Evolutionary conservation across 2,113 vertebrate species (phyloP), one percentile per base, ranked within the genome.

Genomic region (Anoplopoma fimbria): DNA sequence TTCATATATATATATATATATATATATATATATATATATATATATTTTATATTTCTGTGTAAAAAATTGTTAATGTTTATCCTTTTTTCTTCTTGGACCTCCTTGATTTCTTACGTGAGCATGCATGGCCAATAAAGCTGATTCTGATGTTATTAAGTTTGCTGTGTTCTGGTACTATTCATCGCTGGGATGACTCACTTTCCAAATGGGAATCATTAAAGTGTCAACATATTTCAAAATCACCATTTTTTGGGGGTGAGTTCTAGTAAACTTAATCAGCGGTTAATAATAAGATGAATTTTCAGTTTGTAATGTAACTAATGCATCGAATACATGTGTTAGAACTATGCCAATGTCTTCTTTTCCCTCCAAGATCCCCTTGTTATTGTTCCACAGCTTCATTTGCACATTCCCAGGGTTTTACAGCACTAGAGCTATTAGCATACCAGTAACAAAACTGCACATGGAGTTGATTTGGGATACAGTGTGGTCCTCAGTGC

Each of bases 401-500:
- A 33, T 38, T 53, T 13, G 2, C 29, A 71, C 72, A 13, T 76
- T 82, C 75, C 58, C 49, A 60, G 57, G 13, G 33, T 84, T 60
- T 55, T 51, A 47, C 47, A 61, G 76, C 38, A 31, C 51, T 69
- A 14, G 33, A 75, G 25, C 38, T 19, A 75, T 86, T 73, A 79
- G 19, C 81, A 83, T 72, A 61, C 53, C 74, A 63, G 49, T 36
- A 57, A 69, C 42, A 78, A 55, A 65, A 36, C 36, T 57, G 75
- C 83, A 88, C 71, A 75, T 90, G 87, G 84, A 63, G 69, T 49
- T 76, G 63, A 84, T 91, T 87, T 78, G 42, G 45, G 63, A 53
- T 73, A 49, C 58, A 72, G 38, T 69, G 51, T 64, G 78, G 53
- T 77, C 58, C 58, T 38, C 58, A 1, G n/a, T 40, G 1, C n/a